A percentile compares a stretch with the other conserved stretches of the same genome.
Conservation (phyloP, 2,113 vertebrate genomes). For the Haliaeetus leucogaster region DNA sequence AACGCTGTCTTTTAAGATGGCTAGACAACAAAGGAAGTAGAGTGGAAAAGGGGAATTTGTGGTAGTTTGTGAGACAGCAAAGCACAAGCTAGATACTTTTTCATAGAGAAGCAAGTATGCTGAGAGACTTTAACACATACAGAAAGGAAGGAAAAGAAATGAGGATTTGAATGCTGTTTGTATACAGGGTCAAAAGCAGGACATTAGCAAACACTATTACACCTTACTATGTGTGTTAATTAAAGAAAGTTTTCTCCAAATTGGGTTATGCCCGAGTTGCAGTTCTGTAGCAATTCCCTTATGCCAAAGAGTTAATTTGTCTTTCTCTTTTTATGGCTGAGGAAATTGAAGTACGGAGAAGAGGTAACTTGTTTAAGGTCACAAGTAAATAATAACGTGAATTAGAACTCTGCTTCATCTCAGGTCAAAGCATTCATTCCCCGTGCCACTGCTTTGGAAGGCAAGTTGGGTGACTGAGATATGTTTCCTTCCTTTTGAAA, state of each 20-base stretch:
- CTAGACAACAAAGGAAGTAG: not conserved
- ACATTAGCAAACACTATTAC: not conserved
- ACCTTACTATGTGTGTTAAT: not conserved
- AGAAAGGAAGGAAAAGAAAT: not conserved
- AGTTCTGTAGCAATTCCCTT: not conserved
- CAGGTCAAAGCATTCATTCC: not conserved
- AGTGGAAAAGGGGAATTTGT: not conserved
- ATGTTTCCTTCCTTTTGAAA: not conserved
- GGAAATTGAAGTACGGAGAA: not conserved
- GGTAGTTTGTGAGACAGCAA: not conserved
- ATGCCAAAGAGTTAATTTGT: not conserved
- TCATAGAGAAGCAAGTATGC: not conserved
- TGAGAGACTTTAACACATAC: not conserved
- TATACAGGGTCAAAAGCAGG: not conserved
- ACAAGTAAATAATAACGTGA: not conserved
- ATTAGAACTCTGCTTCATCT: not conserved
- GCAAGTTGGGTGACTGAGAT: not conserved
- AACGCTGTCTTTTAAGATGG: not conserved
- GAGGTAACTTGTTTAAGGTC: not conserved
- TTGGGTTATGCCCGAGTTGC: not conserved
- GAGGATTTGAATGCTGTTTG: not conserved
- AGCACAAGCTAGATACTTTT: not conserved
- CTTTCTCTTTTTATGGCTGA: not conserved
- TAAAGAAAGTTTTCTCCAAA: not conserved
- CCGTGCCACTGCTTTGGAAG: fast-evolving